Evolutionary conservation across 2,888 invertebrate species (phyloP), one percentile per base, ranked within the genome.

Genomic region (Mesoligia furuncula): DNA sequence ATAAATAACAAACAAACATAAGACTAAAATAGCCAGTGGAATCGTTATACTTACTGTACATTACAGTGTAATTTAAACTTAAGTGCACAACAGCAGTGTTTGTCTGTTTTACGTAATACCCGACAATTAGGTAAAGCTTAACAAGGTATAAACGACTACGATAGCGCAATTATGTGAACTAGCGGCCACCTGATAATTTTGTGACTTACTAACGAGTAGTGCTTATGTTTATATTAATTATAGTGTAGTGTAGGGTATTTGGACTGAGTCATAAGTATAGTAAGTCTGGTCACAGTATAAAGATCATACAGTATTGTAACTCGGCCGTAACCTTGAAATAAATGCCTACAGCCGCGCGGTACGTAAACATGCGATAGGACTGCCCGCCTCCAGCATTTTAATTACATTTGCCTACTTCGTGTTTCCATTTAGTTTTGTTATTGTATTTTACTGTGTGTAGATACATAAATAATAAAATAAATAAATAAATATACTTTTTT

Each of bases 121-220:
- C 71, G 64, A 86, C 84, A 83, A 86, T 86, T 84, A 84, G 67
- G 75, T 51, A 71, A 71, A 84, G 86, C 73, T 83, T 86, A 78
- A 85, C 83, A 78, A 81, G 73, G 68, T 78, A 85, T 72, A 74
- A 85, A 78, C 51, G 78, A 85, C 78, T 72, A 69, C 51, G 77
- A 77, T 74, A 85, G 86, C 68, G 65, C 74, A 57, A 84, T 84
- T 82, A 82, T 72, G 70, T 82, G 68, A 74, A 81, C 85, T 82
- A 62, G 70, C 59, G 54, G 71, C 82, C 62, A 81, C 85, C 85
- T 81, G 75, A 80, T 80, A 80, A 65, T 83, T 75, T 70, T 75
- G 75, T 72, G 61, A 85, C 64, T 75, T 84, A 61, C 48, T 24
- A 69, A 54, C 61, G 45, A 64, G n/a, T 15, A 59, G 64, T 65